A percentile compares a stretch with the other conserved stretches of the same genome.
These are phyloP conservation scores for Sardina pilchardus DNA, from an alignment of 2,113 vertebrate species.

Conservation along the genomic window DNA sequence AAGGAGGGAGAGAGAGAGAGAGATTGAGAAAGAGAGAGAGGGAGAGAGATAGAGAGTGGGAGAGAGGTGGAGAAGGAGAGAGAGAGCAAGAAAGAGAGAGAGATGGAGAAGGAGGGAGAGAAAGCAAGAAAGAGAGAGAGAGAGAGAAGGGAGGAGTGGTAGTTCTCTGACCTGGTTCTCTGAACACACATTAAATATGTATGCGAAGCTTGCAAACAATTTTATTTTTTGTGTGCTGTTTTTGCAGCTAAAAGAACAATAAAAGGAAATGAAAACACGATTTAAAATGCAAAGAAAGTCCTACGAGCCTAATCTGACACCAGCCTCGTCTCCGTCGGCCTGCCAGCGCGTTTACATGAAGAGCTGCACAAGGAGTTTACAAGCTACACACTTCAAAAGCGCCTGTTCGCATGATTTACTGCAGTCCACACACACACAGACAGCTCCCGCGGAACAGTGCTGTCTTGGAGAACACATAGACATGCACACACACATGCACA, in stretches of 20 bases:
- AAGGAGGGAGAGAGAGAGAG: too few species aligned
- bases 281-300: neutral
- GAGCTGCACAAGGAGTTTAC: neutral
- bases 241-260: neutral
- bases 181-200: neutral
- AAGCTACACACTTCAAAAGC: slow-evolving; percentile 13
- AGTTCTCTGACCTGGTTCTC: neutral
- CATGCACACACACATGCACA: neutral
- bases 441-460: neutral
- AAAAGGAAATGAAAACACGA: neutral
- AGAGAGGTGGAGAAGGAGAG: too few species aligned
- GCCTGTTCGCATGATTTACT: neutral
- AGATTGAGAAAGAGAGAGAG: too few species aligned
- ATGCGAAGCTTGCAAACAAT: neutral
- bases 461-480: neutral
- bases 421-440: neutral
- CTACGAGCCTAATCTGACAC: neutral
- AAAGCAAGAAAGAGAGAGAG: neutral
- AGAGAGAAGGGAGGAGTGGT: neutral
- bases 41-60: too few species aligned
- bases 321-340: neutral
- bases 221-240: neutral
- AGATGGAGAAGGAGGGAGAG: too few species aligned
- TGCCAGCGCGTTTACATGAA: neutral
- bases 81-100: too few species aligned